A percentile compares a stretch with the other conserved stretches of the same genome.
phyloP scores from a whole-genome alignment of 2,797 vertebrate species.

The Typhlichthys eigenmanni region DNA sequence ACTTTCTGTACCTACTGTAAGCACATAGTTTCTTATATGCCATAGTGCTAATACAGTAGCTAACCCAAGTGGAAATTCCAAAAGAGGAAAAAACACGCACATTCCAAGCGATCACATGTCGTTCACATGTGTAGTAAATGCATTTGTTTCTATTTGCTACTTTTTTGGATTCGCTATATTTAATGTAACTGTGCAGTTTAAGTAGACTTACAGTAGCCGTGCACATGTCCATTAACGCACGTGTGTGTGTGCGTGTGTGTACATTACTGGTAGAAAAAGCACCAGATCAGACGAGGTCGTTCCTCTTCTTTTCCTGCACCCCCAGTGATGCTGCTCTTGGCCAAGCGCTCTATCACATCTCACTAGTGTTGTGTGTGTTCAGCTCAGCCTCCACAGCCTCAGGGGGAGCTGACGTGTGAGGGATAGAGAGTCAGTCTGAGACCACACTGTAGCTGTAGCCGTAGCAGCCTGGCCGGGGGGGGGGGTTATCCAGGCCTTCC shows the following conservation, averaged over 20 bases:
- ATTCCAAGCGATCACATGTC: too few relatives aligned
- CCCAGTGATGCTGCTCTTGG: conserved; percentile 45
- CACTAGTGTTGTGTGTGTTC: conserved; percentile 27
- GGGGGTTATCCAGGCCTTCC: conserved; percentile 20
- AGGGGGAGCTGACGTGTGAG: conserved; percentile 52
- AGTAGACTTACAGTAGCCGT: conserved; percentile 4
- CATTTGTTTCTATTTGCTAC: too few relatives aligned
- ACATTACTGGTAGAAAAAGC: conserved; percentile 22
- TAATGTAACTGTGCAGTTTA: not conserved
- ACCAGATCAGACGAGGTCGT: conserved; percentile 24
- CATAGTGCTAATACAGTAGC: too few relatives aligned
- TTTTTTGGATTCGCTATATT: too few relatives aligned
- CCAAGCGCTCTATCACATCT: conserved; percentile 50
- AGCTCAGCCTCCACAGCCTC: conserved; percentile 31
- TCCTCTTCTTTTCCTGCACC: conserved; percentile 22
- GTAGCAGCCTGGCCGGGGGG: conserved; percentile 21
- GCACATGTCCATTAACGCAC: conserved; percentile 5
- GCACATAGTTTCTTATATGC: too few relatives aligned
- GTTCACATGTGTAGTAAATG: too few relatives aligned
- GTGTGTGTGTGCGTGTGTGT: conserved; percentile 2
- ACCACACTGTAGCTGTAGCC: conserved; percentile 19
- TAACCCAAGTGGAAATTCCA: too few relatives aligned
- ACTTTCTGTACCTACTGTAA: too few relatives aligned
- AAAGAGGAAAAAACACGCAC: too few relatives aligned
- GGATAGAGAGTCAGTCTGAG: conserved; percentile 35